Base-by-base conservation (phyloP, 2,797 vertebrate species). In the Mycteria americana region DNA sequence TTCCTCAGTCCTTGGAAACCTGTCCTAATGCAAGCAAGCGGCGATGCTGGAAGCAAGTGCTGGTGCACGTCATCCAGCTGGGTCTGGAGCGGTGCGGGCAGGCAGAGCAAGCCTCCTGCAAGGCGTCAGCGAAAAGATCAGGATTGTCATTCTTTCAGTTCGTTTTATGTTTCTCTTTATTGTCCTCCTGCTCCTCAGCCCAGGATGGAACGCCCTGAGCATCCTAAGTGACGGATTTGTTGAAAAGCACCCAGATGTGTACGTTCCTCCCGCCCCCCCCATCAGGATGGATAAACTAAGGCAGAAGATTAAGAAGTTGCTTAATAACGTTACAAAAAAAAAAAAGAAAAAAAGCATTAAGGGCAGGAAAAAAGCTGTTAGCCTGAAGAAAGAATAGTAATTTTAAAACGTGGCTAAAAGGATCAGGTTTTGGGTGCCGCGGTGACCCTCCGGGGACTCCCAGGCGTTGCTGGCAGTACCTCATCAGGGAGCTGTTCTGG, bases 361-460 rank as follows among this genome's bases (percentile, higher is more conserved):
- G 62, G 41, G 33, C 7, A 77, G 19, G 28, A 25, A 35, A 81
- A 85, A 80, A 80, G 7, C 16, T 24, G 17, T 93, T 86, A 30
- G 19, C 84, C 76, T 91, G 77, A 11, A 48, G 69, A 75, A 57
- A 75, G 30, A 18, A 88, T 48, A 65, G 80, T 92, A 65, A 81
- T 95, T 96, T 96, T 54, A 63, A 70, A 63, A 92, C 13, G 13
- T 78, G 67, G 39, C 60, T 69, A 60, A 94, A 85, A 95, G 89
- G 82, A 90, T 94, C 89, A 70, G 62, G 79, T 96, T 97, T 92
- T 84, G 90, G 83, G 37, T 57, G 81, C 46, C 88, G 57, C 4
- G 39, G 70, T 91, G 86, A 91, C 94, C 91, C 94, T 95, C 85
- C 56, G 39, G 51, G 91, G 46, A 78, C 86, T 96, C 93, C 15